Evolutionary conservation across 2,888 invertebrate species (phyloP).

Genomic region (Dicycla oo): DNA sequence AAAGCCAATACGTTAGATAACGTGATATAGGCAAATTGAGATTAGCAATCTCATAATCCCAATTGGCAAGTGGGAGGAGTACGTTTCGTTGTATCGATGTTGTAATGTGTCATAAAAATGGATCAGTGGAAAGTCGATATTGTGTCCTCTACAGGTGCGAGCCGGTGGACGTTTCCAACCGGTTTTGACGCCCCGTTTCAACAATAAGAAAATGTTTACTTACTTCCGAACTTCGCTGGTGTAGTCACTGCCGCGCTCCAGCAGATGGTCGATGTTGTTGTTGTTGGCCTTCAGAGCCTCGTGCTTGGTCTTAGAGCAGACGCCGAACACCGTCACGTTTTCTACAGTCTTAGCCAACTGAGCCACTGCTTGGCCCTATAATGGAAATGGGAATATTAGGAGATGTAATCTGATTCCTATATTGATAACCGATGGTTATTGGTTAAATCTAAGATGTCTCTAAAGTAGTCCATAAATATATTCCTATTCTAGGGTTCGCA

Average conservation of each 20-base stretch:
- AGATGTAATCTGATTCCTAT: background rate
- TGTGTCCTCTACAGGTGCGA: too few relatives aligned
- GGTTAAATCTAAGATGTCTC: background rate
- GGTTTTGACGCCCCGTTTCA: too few relatives aligned
- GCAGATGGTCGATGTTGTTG: conserved; percentile 93
- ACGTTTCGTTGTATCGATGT: conserved; percentile 11
- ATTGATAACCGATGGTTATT: background rate
- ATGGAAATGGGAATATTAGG: conserved; percentile 5
- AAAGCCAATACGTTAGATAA: conserved; percentile 30
- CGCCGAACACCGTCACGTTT: conserved; percentile 95
- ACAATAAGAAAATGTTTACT: conserved; percentile 72
- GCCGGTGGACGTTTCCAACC: too few relatives aligned
- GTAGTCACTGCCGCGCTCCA: conserved; percentile 96
- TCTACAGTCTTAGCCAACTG: conserved; percentile 95
- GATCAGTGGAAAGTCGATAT: background rate
- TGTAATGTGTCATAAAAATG: background rate
- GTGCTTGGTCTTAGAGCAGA: conserved; percentile 96
- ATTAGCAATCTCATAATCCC: conserved; percentile 40
- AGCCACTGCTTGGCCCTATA: conserved; percentile 95
- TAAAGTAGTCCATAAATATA: too few relatives aligned
- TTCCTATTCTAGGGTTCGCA: background rate
- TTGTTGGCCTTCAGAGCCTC: conserved; percentile 94
- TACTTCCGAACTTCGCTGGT: conserved; percentile 96
- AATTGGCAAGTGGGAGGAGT: conserved; percentile 24
- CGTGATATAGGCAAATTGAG: conserved; percentile 17